Conservation (phyloP, 2,888 invertebrate species). For the Myopa tessellatipennis region DNA sequence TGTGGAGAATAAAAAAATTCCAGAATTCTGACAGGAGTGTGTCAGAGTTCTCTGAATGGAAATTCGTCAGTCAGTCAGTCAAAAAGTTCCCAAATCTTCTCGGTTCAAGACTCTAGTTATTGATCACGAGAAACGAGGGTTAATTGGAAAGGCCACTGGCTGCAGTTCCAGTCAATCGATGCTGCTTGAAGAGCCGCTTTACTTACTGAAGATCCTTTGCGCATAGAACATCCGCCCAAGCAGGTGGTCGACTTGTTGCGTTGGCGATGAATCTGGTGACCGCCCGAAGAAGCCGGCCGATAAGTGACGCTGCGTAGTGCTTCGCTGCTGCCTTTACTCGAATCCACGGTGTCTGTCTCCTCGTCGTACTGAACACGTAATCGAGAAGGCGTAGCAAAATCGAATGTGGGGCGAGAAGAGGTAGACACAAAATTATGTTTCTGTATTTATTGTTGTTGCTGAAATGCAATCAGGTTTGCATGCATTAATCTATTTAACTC, state of each 20-base stretch:
- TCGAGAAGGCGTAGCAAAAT: background rate
- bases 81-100: too few species aligned
- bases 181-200: slow-evolving; percentile 38
- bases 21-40: too few species aligned
- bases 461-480: slow-evolving; percentile 48
- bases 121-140: background rate
- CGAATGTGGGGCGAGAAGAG: slow-evolving; percentile 18
- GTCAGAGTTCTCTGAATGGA: too few species aligned
- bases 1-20: too few species aligned
- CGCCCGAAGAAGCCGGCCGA: slow-evolving; percentile 69
- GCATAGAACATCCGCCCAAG: slow-evolving; percentile 78
- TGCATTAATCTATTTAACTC: background rate
- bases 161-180: background rate
- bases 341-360: slow-evolving; percentile 71
- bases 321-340: slow-evolving; percentile 71
- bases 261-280: slow-evolving; percentile 49
- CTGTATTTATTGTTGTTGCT: slow-evolving; percentile 19
- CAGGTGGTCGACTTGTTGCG: slow-evolving; percentile 74
- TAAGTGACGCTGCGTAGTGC: slow-evolving; percentile 74
- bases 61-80: too few species aligned
- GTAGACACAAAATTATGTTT: slow-evolving; percentile 25
- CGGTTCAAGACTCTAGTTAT: too few species aligned
- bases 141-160: background rate
- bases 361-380: slow-evolving; percentile 60
- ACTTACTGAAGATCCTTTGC: slow-evolving; percentile 83